These are phyloP conservation scores for Heliothis virescens DNA, from an alignment of 1,140 invertebrate species.

Conservation along the genomic window DNA sequence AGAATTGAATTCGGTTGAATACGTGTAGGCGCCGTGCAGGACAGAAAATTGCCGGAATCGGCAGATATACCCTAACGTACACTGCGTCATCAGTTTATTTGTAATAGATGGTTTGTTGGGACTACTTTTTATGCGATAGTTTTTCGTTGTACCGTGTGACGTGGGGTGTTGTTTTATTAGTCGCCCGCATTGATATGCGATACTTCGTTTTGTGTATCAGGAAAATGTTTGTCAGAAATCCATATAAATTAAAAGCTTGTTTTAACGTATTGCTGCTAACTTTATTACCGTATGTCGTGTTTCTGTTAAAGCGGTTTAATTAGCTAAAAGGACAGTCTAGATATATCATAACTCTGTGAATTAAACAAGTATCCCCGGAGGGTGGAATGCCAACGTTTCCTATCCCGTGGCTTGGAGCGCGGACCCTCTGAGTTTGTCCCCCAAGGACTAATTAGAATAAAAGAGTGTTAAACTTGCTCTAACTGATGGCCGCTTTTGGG, in stretches of 20 bases:
- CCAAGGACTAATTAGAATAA: slow-evolving; percentile 78
- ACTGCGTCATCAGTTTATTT: slow-evolving; percentile 65
- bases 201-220: background rate
- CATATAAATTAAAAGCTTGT: background rate
- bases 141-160: slow-evolving; percentile 38
- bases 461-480: slow-evolving; percentile 77
- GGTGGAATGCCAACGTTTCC: slow-evolving; percentile 53
- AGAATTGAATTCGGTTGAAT: slow-evolving; percentile 71
- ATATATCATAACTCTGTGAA: slow-evolving; percentile 54
- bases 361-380: slow-evolving; percentile 59
- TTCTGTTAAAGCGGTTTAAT: background rate
- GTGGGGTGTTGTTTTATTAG: slow-evolving; percentile 26
- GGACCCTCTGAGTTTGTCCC: slow-evolving; percentile 63
- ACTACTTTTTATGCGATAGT: slow-evolving; percentile 34
- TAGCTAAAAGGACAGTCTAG: background rate
- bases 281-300: background rate
- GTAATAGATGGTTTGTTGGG: slow-evolving; percentile 41
- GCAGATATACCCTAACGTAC: slow-evolving; percentile 64
- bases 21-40: slow-evolving; percentile 59
- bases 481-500: slow-evolving; percentile 67
- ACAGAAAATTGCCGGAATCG: slow-evolving; percentile 65
- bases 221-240: background rate
- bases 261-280: background rate
- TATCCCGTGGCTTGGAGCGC: slow-evolving; percentile 50
- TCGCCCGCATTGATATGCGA: slow-evolving; percentile 11